A percentile compares a stretch with the other conserved stretches of the same genome.
Evolutionary conservation across 2,797 vertebrate genomes (phyloP).

Genomic region (Argyrosomus regius): DNA sequence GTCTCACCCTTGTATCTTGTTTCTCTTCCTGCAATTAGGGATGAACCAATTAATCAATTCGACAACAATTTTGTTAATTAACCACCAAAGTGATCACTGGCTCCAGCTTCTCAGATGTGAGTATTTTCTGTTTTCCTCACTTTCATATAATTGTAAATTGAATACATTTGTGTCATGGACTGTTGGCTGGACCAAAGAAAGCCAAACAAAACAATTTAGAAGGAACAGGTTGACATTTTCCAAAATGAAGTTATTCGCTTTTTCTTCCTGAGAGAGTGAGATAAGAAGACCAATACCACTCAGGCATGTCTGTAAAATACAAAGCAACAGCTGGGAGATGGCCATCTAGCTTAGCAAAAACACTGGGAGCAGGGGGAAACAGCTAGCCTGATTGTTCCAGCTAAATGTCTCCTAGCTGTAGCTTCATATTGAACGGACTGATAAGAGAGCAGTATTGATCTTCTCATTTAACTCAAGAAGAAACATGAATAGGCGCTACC

Average conservation of each 20-base stretch:
- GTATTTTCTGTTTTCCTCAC: not conserved
- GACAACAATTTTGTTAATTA: not conserved
- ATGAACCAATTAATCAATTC: not conserved
- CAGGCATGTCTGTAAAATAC: not conserved
- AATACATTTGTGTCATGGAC: not conserved
- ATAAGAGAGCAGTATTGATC: not conserved
- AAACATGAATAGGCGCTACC: not conserved
- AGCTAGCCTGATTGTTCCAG: not conserved
- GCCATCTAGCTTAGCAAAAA: too few relatives aligned
- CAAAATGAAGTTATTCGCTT: not conserved
- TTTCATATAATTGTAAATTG: not conserved
- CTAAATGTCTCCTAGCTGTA: not conserved
- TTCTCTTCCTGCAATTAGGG: not conserved
- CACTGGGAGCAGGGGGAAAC: not conserved
- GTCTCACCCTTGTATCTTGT: not conserved
- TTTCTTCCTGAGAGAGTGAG: not conserved
- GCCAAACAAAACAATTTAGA: too few relatives aligned
- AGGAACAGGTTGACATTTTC: not conserved
- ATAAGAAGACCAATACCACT: not conserved
- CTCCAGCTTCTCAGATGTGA: not conserved
- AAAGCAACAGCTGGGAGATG: not conserved
- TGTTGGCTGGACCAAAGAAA: not conserved
- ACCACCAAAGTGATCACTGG: not conserved
- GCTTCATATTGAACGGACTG: not conserved
- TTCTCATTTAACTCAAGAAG: not conserved